phyloP scores from a whole-genome alignment of 2,113 vertebrate species.

The Lynx canadensis region DNA sequence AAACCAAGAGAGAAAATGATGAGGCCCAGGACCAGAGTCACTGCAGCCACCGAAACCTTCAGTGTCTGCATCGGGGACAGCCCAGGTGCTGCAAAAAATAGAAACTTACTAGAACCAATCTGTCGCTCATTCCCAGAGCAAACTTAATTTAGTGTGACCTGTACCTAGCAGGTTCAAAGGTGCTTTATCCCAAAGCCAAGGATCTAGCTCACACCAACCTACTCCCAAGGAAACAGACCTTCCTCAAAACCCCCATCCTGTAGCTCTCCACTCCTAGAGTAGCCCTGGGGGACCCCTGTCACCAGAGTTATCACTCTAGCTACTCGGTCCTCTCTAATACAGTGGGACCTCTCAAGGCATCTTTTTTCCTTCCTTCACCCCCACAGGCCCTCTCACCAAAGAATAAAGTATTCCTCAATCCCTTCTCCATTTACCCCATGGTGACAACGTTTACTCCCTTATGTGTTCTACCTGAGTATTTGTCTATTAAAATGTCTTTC shows the following conservation, averaged over 20 bases:
- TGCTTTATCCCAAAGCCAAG: not conserved
- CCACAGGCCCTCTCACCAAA: not conserved
- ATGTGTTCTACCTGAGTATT: not conserved
- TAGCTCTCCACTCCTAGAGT: not conserved
- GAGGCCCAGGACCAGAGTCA: slow-evolving; percentile 64
- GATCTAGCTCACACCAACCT: not conserved
- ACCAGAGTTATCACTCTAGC: not conserved
- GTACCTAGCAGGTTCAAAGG: not conserved
- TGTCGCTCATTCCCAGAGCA: not conserved
- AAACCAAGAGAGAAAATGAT: slow-evolving; percentile 69
- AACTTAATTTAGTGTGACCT: not conserved
- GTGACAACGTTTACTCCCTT: not conserved
- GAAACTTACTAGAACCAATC: not conserved
- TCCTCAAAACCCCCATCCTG: not conserved
- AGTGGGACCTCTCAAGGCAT: not conserved
- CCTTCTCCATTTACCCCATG: not conserved
- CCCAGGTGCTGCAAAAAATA: slow-evolving; percentile 52
- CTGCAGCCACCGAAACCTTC: slow-evolving; percentile 68
- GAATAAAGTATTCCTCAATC: not conserved
- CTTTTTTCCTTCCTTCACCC: not conserved
- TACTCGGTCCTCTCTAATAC: not conserved
- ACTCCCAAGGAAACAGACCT: not conserved
- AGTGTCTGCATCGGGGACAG: slow-evolving; percentile 19
- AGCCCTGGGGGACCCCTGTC: not conserved
- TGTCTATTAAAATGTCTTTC: not conserved